phyloP scores from a whole-genome alignment of 1,140 invertebrate genomes.

The Drosophila jambulina region DNA sequence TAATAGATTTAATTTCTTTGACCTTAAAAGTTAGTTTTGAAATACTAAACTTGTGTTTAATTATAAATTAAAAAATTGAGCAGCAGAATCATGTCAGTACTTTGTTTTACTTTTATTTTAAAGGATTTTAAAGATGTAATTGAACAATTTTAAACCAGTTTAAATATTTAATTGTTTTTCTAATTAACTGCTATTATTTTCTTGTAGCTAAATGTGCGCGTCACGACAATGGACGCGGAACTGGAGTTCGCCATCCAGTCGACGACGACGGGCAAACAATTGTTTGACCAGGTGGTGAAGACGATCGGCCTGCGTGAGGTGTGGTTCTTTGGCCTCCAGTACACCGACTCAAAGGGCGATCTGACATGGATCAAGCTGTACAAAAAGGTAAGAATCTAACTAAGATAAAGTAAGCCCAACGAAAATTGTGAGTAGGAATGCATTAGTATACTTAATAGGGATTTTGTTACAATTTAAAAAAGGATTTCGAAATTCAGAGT shows the following conservation, averaged over 20 bases:
- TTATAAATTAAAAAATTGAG: too few relatives aligned
- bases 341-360: constrained; percentile 98
- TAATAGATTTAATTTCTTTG: not conserved
- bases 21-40: not conserved
- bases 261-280: constrained; percentile 99
- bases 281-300: constrained; percentile 99
- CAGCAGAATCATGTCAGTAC: too few relatives aligned
- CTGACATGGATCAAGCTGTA: constrained; percentile 99
- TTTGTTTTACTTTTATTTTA: too few relatives aligned
- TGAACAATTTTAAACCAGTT: not conserved
- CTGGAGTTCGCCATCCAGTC: constrained; percentile 99
- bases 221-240: constrained; percentile 99
- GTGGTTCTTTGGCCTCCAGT: constrained; percentile 99
- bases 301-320: constrained; percentile 99
- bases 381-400: constrained; percentile 94
- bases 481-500: not conserved
- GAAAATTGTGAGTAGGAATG: not conserved
- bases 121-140: too few relatives aligned
- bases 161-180: not conserved
- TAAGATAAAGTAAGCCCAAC: not conserved
- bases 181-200: not conserved
- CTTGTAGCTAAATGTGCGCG: constrained; percentile 97
- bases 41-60: not conserved
- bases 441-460: not conserved
- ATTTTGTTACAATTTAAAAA: not conserved